phyloP scores from a whole-genome alignment of 2,113 vertebrate genomes.

The Parotia lawesii region DNA sequence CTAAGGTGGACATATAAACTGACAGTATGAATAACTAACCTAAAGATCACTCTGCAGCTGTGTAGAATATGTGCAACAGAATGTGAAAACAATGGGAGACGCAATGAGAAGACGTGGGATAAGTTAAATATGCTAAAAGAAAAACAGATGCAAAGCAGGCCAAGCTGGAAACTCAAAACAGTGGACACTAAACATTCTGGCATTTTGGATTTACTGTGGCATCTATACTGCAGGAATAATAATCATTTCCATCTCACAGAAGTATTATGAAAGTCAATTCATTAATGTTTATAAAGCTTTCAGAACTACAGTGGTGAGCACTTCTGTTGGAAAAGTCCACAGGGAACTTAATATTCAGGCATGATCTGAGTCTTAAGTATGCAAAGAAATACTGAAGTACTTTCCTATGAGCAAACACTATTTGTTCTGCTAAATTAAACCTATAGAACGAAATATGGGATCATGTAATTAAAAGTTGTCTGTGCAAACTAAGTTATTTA shows the following conservation, averaged over 20 bases:
- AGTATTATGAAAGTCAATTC: background rate
- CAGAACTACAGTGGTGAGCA: background rate
- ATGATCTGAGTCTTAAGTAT: background rate
- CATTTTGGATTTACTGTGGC: background rate
- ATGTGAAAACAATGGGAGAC: background rate
- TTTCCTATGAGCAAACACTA: background rate
- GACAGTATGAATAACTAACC: background rate
- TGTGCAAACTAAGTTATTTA: background rate
- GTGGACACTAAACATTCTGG: background rate
- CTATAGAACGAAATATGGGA: background rate
- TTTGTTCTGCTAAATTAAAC: background rate
- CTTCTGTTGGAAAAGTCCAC: background rate
- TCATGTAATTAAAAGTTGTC: background rate
- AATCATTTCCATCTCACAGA: background rate
- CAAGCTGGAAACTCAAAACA: background rate
- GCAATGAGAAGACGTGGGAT: background rate
- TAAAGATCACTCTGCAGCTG: background rate
- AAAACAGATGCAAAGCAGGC: background rate
- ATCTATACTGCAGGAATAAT: background rate
- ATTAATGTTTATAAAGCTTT: background rate
- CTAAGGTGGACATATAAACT: background rate
- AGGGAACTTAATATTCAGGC: constrained; percentile 3
- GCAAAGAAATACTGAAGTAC: background rate
- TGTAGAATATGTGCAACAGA: background rate
- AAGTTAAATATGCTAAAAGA: background rate